Evolutionary conservation across 2,113 vertebrate genomes (phyloP).

Genomic region (Plestiodon gilberti): DNA sequence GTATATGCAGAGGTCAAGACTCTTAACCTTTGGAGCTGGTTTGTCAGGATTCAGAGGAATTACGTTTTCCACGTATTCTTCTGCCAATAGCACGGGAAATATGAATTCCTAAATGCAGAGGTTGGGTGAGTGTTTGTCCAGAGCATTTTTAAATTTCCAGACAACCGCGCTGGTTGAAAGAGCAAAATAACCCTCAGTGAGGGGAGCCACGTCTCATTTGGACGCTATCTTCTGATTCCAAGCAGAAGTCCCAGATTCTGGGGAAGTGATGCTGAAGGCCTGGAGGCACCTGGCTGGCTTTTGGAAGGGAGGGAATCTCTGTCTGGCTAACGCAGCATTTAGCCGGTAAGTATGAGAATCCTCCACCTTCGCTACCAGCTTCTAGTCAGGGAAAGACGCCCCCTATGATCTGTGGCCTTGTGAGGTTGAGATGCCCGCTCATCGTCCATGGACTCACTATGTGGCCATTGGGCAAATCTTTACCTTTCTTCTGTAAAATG

Average conservation of each 20-base stretch:
- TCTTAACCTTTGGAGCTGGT: not conserved
- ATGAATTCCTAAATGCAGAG: not conserved
- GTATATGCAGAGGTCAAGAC: not conserved
- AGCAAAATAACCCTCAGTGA: not conserved
- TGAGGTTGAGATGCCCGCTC: not conserved
- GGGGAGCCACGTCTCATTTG: not conserved
- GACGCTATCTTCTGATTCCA: not conserved
- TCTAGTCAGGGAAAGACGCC: no score
- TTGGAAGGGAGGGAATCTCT: not conserved
- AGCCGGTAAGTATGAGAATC: not conserved
- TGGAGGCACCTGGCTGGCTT: not conserved
- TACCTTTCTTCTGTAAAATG: not conserved
- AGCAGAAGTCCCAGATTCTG: not conserved
- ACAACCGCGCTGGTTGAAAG: not conserved
- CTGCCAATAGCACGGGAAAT: not conserved
- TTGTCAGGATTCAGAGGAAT: slow-evolving; percentile 1
- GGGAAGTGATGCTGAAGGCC: not conserved
- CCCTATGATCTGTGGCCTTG: no score
- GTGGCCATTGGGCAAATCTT: not conserved
- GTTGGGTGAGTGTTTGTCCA: not conserved
- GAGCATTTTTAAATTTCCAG: not conserved
- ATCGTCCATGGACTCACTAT: no score
- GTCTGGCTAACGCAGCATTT: not conserved
- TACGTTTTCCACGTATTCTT: not conserved
- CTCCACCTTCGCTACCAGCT: no score